phyloP scores from a whole-genome alignment of 2,797 vertebrate genomes.

The Enteromius trimaculatus region DNA sequence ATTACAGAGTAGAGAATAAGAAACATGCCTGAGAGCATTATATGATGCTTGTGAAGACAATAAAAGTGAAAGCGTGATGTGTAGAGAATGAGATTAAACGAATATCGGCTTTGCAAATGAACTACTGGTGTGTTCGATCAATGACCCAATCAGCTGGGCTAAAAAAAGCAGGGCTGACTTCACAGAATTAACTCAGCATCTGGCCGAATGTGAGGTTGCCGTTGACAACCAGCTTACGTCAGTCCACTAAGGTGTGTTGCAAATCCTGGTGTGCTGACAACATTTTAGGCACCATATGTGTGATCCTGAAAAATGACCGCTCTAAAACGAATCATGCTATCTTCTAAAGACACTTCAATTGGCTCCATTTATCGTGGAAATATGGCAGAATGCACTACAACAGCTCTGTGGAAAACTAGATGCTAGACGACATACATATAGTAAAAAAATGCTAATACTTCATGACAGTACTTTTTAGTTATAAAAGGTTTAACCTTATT shows the following conservation, averaged over 20 bases:
- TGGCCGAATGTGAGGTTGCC: conserved; percentile 8
- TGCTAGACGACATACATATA: background rate
- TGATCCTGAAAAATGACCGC: background rate
- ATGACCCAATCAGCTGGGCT: conserved; percentile 7
- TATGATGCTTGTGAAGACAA: conserved; percentile 26
- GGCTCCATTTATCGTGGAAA: background rate
- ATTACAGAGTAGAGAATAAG: conserved; percentile 8
- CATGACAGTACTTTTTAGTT: background rate
- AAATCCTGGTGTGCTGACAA: conserved; percentile 15
- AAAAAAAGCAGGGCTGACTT: background rate
- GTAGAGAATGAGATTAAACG: background rate
- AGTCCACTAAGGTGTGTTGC: background rate
- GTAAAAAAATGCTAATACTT: background rate
- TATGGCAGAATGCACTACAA: background rate
- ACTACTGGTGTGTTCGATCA: background rate
- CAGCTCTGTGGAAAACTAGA: background rate
- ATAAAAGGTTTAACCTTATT: background rate
- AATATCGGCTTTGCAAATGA: background rate
- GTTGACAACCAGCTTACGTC: conserved; percentile 11
- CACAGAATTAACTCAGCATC: background rate
- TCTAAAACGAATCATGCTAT: background rate
- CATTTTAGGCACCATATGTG: background rate
- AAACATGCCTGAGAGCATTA: background rate
- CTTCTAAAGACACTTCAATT: background rate
- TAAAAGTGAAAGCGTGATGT: background rate